Percentiles rank a stretch among this genome's conserved stretches.
Evolutionary conservation across 2,888 invertebrate genomes (phyloP).

Genomic region (Pheosia tremula): DNA sequence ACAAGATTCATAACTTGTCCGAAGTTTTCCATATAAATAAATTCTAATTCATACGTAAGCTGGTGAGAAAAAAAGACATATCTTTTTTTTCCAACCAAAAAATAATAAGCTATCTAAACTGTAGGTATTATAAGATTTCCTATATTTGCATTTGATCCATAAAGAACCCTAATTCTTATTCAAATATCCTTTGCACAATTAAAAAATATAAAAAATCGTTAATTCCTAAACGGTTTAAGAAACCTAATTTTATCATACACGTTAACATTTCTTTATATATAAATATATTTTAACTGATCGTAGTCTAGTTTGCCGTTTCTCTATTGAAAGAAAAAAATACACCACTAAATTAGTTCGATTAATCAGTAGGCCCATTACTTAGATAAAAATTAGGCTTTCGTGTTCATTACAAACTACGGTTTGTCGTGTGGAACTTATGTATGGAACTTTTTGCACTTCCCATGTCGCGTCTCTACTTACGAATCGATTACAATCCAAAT

Average conservation of each 20-base stretch:
- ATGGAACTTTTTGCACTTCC: slow-evolving; percentile 36
- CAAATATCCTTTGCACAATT: slow-evolving; percentile 79
- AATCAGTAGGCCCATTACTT: slow-evolving; percentile 74
- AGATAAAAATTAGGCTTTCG: slow-evolving; percentile 74
- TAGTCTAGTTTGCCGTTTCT: slow-evolving; percentile 55
- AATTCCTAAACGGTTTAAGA: slow-evolving; percentile 80
- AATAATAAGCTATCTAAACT: slow-evolving; percentile 67
- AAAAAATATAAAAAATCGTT: slow-evolving; percentile 81
- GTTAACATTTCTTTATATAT: slow-evolving; percentile 79
- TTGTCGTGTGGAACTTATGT: slow-evolving; percentile 34
- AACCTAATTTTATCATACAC: slow-evolving; percentile 80
- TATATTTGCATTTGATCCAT: slow-evolving; percentile 61
- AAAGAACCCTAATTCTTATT: slow-evolving; percentile 67
- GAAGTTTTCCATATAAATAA: slow-evolving; percentile 75
- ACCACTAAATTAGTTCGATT: slow-evolving; percentile 68
- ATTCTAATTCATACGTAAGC: slow-evolving; percentile 67
- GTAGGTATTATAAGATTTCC: slow-evolving; percentile 63
- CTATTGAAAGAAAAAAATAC: slow-evolving; percentile 37
- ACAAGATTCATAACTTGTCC: slow-evolving; percentile 79
- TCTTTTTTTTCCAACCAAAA: slow-evolving; percentile 77
- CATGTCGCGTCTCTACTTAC: slow-evolving; percentile 38
- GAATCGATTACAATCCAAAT: slow-evolving; percentile 39
- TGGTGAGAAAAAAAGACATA: slow-evolving; percentile 62
- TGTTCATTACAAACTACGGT: slow-evolving; percentile 55
- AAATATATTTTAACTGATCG: slow-evolving; percentile 65